A percentile compares a stretch with the other conserved stretches of the same genome.
Conservation (phyloP, 2,888 invertebrate species). For the Meliscaeva auricollis region DNA sequence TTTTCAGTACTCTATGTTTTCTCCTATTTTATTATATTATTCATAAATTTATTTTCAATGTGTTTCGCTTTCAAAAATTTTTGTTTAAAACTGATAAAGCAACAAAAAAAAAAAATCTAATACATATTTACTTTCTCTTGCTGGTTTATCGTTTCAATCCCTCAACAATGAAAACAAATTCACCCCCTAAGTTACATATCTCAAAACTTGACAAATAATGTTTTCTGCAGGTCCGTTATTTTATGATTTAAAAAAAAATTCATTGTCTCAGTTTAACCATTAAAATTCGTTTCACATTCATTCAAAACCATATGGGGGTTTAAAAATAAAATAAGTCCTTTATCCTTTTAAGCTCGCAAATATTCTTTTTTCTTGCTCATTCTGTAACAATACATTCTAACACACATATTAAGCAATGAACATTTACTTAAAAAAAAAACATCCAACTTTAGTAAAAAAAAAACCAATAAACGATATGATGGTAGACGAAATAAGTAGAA, state of each 20-base stretch:
- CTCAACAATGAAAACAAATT: too few species aligned
- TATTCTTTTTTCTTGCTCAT: conserved; percentile 2
- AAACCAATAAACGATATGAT: conserved; percentile 39
- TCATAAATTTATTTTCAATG: too few species aligned
- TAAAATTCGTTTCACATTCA: conserved; percentile 31
- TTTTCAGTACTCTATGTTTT: too few species aligned
- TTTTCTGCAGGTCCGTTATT: conserved; percentile 7
- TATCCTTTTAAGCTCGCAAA: conserved; percentile 3
- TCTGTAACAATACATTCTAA: neutral
- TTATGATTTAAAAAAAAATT: conserved; percentile 25
- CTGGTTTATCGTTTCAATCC: too few species aligned
- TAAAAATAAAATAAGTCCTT: conserved; percentile 28
- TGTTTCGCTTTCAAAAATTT: too few species aligned
- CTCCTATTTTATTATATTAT: too few species aligned
- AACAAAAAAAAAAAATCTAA: too few species aligned
- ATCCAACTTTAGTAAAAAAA: conserved; percentile 6
- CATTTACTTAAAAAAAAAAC: conserved; percentile 16
- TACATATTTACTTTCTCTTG: too few species aligned
- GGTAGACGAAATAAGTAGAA: neutral
- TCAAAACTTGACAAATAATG: too few species aligned
- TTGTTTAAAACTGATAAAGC: too few species aligned
- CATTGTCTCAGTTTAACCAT: conserved; percentile 62
- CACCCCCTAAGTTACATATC: too few species aligned
- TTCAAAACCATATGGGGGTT: neutral
- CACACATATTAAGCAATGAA: conserved; percentile 26